Evolutionary conservation across 2,797 vertebrate species (phyloP).

Genomic region (Pangasius macronema): DNA sequence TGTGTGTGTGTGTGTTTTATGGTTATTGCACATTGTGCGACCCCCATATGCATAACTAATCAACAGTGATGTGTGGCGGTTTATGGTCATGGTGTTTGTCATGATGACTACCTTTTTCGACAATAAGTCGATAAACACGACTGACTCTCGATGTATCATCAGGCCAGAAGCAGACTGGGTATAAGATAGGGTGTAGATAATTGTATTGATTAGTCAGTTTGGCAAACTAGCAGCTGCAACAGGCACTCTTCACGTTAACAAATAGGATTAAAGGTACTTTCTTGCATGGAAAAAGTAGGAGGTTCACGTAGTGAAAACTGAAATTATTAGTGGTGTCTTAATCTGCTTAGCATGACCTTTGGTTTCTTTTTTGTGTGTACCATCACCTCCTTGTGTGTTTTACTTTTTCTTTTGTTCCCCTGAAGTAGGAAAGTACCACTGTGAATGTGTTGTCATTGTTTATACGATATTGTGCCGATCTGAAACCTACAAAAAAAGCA

Average conservation of each 20-base stretch:
- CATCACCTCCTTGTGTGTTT: not conserved
- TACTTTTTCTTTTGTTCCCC: not conserved
- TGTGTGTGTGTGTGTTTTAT: not conserved
- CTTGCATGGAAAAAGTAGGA: not conserved
- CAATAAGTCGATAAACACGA: too few relatives aligned
- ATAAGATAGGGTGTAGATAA: not conserved
- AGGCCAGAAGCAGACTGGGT: not conserved
- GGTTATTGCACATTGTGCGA: not conserved
- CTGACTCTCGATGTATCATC: not conserved
- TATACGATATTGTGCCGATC: not conserved
- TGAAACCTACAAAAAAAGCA: not conserved
- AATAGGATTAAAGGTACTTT: not conserved
- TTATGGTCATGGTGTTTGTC: too few relatives aligned
- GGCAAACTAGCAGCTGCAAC: not conserved
- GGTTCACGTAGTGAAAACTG: not conserved
- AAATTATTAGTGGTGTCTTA: not conserved
- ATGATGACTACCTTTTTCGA: too few relatives aligned
- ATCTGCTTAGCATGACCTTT: not conserved
- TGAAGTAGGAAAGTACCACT: conserved; percentile 10
- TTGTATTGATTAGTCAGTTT: not conserved
- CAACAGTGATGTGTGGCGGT: too few relatives aligned
- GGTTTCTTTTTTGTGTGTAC: not conserved
- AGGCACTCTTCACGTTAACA: not conserved
- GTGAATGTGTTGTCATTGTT: not conserved
- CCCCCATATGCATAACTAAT: not conserved